Percentiles rank a stretch among this genome's conserved stretches.
phyloP scores from a whole-genome alignment of 2,797 vertebrate genomes.

The Brachymystax lenok region DNA sequence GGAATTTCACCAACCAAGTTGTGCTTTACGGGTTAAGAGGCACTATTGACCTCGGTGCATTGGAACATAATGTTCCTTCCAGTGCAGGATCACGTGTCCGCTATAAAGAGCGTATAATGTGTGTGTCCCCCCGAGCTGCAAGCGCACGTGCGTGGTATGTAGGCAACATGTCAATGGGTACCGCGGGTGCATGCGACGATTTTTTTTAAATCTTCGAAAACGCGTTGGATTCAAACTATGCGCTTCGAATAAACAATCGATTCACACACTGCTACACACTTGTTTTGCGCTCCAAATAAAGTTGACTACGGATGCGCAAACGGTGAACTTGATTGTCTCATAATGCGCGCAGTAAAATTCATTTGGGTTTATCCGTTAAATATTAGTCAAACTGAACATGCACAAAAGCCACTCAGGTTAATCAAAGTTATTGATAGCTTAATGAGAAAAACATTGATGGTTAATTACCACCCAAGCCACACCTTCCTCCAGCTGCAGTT shows the following conservation, averaged over 20 bases:
- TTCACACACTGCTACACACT: neutral
- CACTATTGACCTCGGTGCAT: conserved; percentile 2
- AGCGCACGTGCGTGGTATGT: conserved; percentile 25
- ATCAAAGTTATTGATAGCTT: too few relatives aligned
- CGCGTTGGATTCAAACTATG: neutral
- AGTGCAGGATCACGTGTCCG: conserved; percentile 15
- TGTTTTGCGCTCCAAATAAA: neutral
- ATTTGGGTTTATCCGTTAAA: too few relatives aligned
- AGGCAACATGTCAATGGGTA: neutral
- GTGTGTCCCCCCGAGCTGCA: neutral
- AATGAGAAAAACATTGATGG: too few relatives aligned
- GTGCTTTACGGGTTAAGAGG: neutral
- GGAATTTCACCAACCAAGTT: neutral
- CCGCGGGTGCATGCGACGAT: neutral
- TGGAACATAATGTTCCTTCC: conserved; percentile 34
- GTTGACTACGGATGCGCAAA: neutral
- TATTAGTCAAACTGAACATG: too few relatives aligned
- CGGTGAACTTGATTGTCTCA: neutral
- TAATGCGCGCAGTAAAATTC: neutral
- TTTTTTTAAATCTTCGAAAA: neutral
- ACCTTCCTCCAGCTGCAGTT: conserved; percentile 31
- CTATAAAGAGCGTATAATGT: neutral
- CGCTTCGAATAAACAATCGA: neutral
- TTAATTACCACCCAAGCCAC: conserved; percentile 43
- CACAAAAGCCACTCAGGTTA: too few relatives aligned